Evolutionary conservation across 1,140 invertebrate species (phyloP).

Genomic region (Armadillidium nasatum): DNA sequence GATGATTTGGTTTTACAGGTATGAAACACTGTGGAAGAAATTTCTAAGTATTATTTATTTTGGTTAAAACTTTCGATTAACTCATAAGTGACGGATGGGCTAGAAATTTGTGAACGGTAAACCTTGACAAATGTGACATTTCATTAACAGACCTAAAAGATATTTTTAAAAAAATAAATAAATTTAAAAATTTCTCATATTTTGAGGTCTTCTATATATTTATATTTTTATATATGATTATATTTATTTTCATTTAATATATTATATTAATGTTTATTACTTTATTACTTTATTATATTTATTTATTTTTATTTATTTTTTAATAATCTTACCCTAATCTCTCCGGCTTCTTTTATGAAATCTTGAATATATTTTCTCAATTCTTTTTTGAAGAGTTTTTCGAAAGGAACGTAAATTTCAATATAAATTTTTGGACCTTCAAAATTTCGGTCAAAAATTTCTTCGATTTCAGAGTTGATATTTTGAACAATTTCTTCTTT

Average conservation of each 20-base stretch:
- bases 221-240: no score
- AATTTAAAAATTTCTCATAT: background rate
- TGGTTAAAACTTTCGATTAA: no score
- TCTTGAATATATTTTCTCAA: background rate
- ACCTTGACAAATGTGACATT: background rate
- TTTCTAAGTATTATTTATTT: no score
- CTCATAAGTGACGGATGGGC: no score
- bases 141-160: no score
- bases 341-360: background rate
- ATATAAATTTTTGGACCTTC: background rate
- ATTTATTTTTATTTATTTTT: background rate
- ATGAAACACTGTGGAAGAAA: no score
- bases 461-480: background rate
- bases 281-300: no score
- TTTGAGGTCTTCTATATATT: background rate
- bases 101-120: no score
- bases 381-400: background rate
- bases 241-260: slow-evolving; percentile 3
- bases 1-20: no score
- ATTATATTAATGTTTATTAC: slow-evolving; percentile 10
- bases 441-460: background rate
- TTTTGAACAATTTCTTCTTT: background rate
- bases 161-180: no score
- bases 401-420: background rate
- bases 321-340: background rate